These are phyloP conservation scores for Apis dorsata DNA, from an alignment of 1,140 invertebrate species.

Conservation along the genomic window DNA sequence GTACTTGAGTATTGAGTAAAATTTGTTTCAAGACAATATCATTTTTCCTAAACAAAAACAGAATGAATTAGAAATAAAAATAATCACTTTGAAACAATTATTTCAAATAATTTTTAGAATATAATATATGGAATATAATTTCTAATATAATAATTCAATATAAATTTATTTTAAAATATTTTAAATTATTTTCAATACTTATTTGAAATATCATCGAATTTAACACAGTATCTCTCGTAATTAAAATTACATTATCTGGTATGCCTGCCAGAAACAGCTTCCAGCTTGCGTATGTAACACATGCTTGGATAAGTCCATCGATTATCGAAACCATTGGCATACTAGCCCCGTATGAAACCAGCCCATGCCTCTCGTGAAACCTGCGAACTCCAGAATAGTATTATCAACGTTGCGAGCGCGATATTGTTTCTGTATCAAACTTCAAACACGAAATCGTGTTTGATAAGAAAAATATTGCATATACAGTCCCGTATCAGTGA, in stretches of 20 bases:
- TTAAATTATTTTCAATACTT: too few relatives aligned
- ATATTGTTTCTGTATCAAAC: conserved; percentile 5
- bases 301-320: conserved; percentile 63
- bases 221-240: not conserved
- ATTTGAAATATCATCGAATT: too few relatives aligned
- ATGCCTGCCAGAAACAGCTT: not conserved
- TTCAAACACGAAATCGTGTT: conserved; percentile 5
- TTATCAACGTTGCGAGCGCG: not conserved
- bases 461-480: conserved; percentile 17
- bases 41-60: too few relatives aligned
- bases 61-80: too few relatives aligned
- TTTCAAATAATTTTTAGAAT: too few relatives aligned
- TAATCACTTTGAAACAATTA: too few relatives aligned
- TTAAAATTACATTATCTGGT: not conserved
- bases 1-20: too few relatives aligned
- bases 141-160: too few relatives aligned
- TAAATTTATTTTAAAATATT: too few relatives aligned
- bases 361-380: conserved; percentile 28
- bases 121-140: too few relatives aligned
- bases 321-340: conserved; percentile 72
- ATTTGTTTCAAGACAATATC: too few relatives aligned
- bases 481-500: conserved; percentile 4
- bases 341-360: conserved; percentile 36
- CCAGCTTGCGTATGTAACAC: not conserved
- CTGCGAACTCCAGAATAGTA: conserved; percentile 10